phyloP scores from a whole-genome alignment of 2,888 invertebrate genomes.

The Nomada lathburiana region DNA sequence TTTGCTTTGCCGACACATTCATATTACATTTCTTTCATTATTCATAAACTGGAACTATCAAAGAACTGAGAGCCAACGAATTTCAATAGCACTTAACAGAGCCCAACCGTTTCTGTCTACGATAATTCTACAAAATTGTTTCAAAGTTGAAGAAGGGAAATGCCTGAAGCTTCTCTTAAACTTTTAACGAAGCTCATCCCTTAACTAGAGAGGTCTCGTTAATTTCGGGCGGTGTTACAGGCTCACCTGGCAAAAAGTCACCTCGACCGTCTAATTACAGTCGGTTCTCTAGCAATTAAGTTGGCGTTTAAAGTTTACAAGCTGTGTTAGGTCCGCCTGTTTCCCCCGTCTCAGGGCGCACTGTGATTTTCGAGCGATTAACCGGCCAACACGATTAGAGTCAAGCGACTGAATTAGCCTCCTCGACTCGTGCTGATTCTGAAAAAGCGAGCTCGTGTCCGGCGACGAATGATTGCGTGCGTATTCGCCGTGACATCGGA shows the following conservation, averaged over 20 bases:
- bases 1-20: no score
- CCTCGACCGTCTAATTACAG: conserved; percentile 50
- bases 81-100: not conserved
- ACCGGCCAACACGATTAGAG: conserved; percentile 54
- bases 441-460: conserved; percentile 28
- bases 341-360: conserved; percentile 35
- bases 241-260: conserved; percentile 28
- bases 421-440: conserved; percentile 35
- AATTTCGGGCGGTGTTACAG: conserved; percentile 2
- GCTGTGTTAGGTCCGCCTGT: conserved; percentile 9
- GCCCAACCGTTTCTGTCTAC: not conserved
- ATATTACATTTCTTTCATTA: no score
- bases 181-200: conserved; percentile 20
- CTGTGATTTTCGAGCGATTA: conserved; percentile 65
- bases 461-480: conserved; percentile 45
- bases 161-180: not conserved
- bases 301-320: conserved; percentile 38
- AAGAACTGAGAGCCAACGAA: not conserved
- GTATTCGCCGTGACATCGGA: conserved; percentile 45
- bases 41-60: no score
- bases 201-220: conserved; percentile 3
- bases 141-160: conserved; percentile 3
- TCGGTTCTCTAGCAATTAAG: conserved; percentile 46
- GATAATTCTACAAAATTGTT: not conserved
- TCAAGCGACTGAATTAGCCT: conserved; percentile 56